Conservation (phyloP, 2,888 invertebrate genomes). For the Sesamia inferens region DNA sequence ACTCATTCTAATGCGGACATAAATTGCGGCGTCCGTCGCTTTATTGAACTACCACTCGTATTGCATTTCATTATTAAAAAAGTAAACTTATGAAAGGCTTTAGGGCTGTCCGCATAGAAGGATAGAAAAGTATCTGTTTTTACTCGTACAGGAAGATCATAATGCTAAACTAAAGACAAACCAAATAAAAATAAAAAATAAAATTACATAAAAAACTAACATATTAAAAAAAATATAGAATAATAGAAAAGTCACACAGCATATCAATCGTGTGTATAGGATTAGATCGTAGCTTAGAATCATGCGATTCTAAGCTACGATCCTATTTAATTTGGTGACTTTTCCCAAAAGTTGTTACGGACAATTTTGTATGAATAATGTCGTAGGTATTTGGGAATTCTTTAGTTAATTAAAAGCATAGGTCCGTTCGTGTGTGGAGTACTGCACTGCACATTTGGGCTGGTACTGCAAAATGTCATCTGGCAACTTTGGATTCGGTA, state of each 20-base stretch:
- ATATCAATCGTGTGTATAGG: no score
- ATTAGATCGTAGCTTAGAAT: background rate
- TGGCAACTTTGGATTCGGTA: no score
- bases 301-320: background rate
- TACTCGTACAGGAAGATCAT: no score
- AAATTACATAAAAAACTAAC: no score
- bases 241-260: no score
- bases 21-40: slow-evolving; percentile 79
- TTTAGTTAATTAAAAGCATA: background rate
- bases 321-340: background rate
- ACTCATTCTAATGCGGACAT: slow-evolving; percentile 84
- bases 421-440: no score
- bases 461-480: no score
- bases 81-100: slow-evolving; percentile 76
- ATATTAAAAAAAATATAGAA: no score
- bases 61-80: slow-evolving; percentile 85
- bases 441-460: no score
- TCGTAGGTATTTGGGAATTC: background rate
- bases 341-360: background rate
- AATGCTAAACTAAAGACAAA: no score
- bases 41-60: slow-evolving; percentile 82
- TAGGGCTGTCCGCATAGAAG: slow-evolving; percentile 65
- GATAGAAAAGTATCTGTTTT: no score
- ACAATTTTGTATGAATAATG: background rate
- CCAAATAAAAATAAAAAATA: no score